Base-by-base conservation (phyloP, 1,140 invertebrate genomes). In the Cydia splendana region DNA sequence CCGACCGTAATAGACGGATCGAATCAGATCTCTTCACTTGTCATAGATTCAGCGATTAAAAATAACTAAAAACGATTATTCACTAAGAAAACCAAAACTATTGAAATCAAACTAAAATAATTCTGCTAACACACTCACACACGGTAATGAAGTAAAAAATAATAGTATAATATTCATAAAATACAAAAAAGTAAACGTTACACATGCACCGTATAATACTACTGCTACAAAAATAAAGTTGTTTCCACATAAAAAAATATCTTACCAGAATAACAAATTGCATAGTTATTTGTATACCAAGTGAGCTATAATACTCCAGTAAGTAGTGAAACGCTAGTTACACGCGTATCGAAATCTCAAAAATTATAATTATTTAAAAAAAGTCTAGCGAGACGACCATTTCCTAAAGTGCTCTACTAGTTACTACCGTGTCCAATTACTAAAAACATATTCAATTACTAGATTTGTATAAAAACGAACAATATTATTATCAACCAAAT, bases 61-160 rank as follows among this genome's bases (percentile, higher is more conserved):
- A 85, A 86, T 85, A 89, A 85, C 81, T 85, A 87, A 89, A 88
- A 90, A 88, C 80, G 85, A 91, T 89, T 89, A 91, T 88, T 86
- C 77, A 88, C 90, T 91, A 91, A 90, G 79, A 91, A 88, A 93
- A 90, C 87, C 85, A 89, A 89, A 92, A 89, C 85, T 88, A 91
- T 88, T 84, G 88, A 87, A 91, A 91, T 89, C 85, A 81, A 91
- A 91, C 91, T 93, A 93, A 93, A 92, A 93, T 93, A 93, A 93
- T 93, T 92, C 88, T 87, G 84, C 90, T 92, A 93, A 91, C 88
- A 91, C 90, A 93, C 91, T 86, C 91, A 91, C 91, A 91, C 90
- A 90, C 90, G 85, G 86, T 89, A 91, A 88, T 90, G 83, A 84
- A 91, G 77, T 85, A 88, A 87, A 90, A 88, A 88, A 88, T 85